Evolutionary conservation across 2,888 invertebrate genomes (phyloP).

Genomic region (Emmelina monodactyla): DNA sequence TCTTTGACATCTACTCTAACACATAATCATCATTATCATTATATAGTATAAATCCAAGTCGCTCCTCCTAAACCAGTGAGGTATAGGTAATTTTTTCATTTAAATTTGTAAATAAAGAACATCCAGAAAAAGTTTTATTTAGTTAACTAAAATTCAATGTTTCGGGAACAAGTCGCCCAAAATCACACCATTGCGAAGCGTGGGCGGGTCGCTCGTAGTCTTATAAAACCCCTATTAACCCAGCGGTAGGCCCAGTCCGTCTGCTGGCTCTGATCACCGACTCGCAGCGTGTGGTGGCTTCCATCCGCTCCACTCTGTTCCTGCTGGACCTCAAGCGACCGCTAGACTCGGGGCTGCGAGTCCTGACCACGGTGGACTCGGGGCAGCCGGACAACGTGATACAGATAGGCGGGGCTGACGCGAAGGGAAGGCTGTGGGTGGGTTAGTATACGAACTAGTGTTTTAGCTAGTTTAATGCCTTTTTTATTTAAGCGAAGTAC

Average conservation of each 20-base stretch:
- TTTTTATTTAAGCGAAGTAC: too few species aligned
- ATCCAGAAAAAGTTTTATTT: too few species aligned
- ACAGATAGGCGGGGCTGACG: constrained; percentile 74
- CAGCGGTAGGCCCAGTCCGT: constrained; percentile 59
- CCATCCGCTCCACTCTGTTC: constrained; percentile 44
- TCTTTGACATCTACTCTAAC: too few species aligned
- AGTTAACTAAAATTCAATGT: too few species aligned
- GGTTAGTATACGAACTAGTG: constrained; percentile 32
- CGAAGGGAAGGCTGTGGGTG: constrained; percentile 69
- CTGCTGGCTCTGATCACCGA: constrained; percentile 46
- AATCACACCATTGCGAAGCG: too few species aligned
- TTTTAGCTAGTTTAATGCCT: not conserved
- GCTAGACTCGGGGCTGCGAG: constrained; percentile 36
- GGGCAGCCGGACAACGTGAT: constrained; percentile 55
- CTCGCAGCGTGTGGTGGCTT: constrained; percentile 43
- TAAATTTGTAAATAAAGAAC: too few species aligned
- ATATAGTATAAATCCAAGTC: too few species aligned
- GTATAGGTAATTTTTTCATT: too few species aligned
- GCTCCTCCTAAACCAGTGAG: too few species aligned
- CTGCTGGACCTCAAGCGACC: constrained; percentile 51
- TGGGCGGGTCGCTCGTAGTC: too few species aligned
- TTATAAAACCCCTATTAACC: not conserved
- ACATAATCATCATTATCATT: too few species aligned
- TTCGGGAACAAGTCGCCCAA: too few species aligned
- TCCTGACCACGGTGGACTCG: constrained; percentile 31